These are phyloP conservation scores for Pedetes capensis DNA, from an alignment of 2,113 vertebrate genomes.

Conservation along the genomic window DNA sequence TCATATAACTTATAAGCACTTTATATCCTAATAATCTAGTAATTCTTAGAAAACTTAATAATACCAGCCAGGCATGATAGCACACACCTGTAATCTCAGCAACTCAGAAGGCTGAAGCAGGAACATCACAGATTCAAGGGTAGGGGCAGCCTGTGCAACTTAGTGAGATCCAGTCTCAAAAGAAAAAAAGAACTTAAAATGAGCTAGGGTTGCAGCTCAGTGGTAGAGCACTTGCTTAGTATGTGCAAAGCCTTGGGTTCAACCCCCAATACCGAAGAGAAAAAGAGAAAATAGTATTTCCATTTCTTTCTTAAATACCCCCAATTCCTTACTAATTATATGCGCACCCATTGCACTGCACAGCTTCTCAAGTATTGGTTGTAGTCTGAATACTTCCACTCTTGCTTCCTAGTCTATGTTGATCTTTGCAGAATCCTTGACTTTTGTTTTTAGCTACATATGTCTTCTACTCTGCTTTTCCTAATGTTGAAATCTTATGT, in stretches of 20 bases:
- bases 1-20: background rate
- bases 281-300: background rate
- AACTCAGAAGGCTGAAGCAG: too few species aligned
- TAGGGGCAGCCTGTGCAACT: too few species aligned
- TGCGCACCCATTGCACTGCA: background rate
- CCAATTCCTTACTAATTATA: background rate
- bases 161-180: too few species aligned
- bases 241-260: too few species aligned
- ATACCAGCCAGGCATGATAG: too few species aligned
- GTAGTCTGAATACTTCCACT: background rate
- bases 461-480: background rate
- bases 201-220: too few species aligned
- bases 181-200: too few species aligned
- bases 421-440: background rate
- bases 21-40: background rate
- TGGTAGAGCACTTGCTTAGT: too few species aligned
- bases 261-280: background rate
- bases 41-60: slow-evolving; percentile 25
- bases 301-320: background rate
- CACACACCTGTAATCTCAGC: too few species aligned
- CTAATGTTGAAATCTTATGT: background rate
- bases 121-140: too few species aligned
- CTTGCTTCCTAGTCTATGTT: background rate
- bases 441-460: background rate
- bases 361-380: background rate